Evolutionary conservation across 2,888 invertebrate species (phyloP).

Genomic region (Ischnus inquisitorius): DNA sequence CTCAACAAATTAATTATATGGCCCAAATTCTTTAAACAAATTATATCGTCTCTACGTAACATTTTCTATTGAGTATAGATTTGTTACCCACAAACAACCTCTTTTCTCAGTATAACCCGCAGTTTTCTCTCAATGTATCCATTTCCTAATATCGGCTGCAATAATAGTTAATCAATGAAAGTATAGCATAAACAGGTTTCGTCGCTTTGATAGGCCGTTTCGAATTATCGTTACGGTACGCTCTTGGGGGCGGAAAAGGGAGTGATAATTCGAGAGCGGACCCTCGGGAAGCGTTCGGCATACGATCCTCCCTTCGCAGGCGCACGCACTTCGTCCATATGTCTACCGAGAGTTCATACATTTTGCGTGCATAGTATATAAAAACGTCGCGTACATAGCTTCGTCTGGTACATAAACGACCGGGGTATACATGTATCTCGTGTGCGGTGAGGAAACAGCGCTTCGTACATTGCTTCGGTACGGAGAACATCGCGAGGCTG

Average conservation of each 20-base stretch:
- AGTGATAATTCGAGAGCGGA: slow-evolving; percentile 48
- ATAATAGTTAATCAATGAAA: slow-evolving; percentile 35
- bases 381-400: slow-evolving; percentile 8
- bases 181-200: slow-evolving; percentile 45
- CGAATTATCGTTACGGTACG: slow-evolving; percentile 28
- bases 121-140: background rate
- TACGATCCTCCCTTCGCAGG: slow-evolving; percentile 32
- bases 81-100: no score
- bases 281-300: slow-evolving; percentile 14
- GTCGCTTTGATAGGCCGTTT: slow-evolving; percentile 30
- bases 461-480: slow-evolving; percentile 5
- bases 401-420: slow-evolving; percentile 20
- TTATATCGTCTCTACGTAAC: no score
- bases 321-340: slow-evolving; percentile 2
- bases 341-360: slow-evolving; percentile 26
- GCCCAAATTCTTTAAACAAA: no score
- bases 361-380: slow-evolving; percentile 19
- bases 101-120: background rate
- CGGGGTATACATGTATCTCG: background rate
- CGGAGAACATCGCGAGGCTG: background rate
- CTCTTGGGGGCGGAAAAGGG: slow-evolving; percentile 16
- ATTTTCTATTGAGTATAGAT: no score
- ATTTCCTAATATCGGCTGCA: slow-evolving; percentile 17
- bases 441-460: background rate
- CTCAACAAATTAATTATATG: no score